Evolutionary conservation across 2,113 vertebrate species (phyloP).

Genomic region (Etheostoma spectabile): DNA sequence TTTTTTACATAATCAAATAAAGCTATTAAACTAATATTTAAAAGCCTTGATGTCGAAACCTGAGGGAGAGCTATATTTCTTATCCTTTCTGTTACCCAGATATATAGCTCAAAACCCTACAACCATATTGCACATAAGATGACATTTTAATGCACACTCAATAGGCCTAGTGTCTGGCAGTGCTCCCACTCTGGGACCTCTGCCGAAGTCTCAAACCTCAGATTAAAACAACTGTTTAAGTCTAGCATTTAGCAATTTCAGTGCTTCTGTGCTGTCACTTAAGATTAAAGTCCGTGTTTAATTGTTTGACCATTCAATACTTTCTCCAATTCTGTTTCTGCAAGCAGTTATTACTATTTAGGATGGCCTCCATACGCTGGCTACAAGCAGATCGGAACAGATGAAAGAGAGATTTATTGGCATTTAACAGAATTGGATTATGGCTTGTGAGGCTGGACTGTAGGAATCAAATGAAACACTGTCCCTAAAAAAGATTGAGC

Average conservation of each 20-base stretch:
- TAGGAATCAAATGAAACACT: slow-evolving; percentile 10
- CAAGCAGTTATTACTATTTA: slow-evolving; percentile 62
- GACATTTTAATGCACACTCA: slow-evolving; percentile 63
- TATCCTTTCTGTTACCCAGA: slow-evolving; percentile 42
- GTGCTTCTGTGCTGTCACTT: slow-evolving; percentile 39
- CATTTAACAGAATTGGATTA: slow-evolving; percentile 45
- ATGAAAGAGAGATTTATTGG: slow-evolving; percentile 49
- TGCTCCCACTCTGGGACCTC: slow-evolving; percentile 49
- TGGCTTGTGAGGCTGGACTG: slow-evolving; percentile 41
- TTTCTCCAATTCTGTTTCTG: slow-evolving; percentile 57
- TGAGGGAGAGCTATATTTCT: slow-evolving; percentile 18
- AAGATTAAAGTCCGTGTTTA: slow-evolving; percentile 53
- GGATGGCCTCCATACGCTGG: slow-evolving; percentile 32
- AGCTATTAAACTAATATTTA: slow-evolving; percentile 23
- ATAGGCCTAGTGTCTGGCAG: slow-evolving; percentile 59
- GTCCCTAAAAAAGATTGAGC: neutral
- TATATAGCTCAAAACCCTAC: slow-evolving; percentile 52
- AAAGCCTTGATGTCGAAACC: slow-evolving; percentile 16
- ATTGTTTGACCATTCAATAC: slow-evolving; percentile 56
- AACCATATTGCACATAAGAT: slow-evolving; percentile 58
- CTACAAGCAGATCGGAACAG: slow-evolving; percentile 35
- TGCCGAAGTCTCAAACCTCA: slow-evolving; percentile 51
- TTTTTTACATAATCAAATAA: slow-evolving; percentile 44
- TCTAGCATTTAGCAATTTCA: slow-evolving; percentile 36
- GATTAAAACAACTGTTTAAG: slow-evolving; percentile 44